phyloP scores from a whole-genome alignment of 2,113 vertebrate species.

The Cnemophilus loriae region DNA sequence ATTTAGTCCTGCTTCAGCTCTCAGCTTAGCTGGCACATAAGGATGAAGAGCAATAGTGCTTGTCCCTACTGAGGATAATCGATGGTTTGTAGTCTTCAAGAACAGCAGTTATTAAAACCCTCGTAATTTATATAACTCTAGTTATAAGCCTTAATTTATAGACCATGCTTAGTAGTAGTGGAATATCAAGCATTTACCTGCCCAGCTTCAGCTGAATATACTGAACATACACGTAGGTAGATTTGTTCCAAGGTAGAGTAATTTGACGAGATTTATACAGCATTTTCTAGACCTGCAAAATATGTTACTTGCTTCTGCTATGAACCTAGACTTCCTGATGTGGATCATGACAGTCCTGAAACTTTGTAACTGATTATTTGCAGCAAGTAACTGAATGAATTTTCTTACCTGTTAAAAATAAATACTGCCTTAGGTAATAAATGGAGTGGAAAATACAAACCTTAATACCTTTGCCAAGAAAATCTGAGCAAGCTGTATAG shows the following conservation, averaged over 20 bases:
- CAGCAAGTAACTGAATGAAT: not conserved
- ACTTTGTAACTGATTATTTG: not conserved
- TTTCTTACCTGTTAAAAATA: constrained; percentile 36
- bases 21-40: not conserved
- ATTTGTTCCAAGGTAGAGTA: not conserved
- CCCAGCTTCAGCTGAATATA: not conserved
- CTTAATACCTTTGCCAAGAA: constrained; percentile 12
- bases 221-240: not conserved
- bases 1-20: not conserved
- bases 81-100: not conserved
- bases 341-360: not conserved
- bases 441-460: not conserved
- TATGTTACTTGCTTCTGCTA: not conserved
- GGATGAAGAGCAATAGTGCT: not conserved
- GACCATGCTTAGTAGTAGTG: not conserved
- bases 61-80: not conserved
- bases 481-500: not conserved
- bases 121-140: not conserved
- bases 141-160: not conserved
- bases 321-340: not conserved
- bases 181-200: not conserved
- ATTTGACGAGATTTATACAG: not conserved
- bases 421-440: not conserved
- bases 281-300: not conserved
- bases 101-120: not conserved